These are phyloP conservation scores for Caenorhabditis japonica DNA, from an alignment of 2,888 invertebrate genomes.

Conservation along the genomic window DNA sequence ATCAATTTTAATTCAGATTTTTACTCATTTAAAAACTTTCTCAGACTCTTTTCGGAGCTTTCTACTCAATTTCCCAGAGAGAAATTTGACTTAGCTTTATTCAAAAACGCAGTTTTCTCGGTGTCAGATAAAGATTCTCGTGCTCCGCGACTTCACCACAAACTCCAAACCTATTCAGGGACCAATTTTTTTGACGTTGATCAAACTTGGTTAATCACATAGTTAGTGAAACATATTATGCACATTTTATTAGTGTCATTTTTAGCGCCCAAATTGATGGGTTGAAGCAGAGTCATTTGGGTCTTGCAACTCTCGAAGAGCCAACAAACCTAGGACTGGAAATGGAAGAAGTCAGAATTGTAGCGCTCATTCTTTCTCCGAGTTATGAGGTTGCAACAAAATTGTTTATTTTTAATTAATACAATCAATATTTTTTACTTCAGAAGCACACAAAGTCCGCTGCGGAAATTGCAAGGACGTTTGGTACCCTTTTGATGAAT, in stretches of 20 bases:
- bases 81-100: conserved; percentile 50
- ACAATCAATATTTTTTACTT: conserved; percentile 9
- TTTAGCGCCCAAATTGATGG: conserved; percentile 64
- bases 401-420: background rate
- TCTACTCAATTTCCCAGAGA: conserved; percentile 39
- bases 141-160: conserved; percentile 53
- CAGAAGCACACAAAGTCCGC: conserved; percentile 80
- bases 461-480: conserved; percentile 79
- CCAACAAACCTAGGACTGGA: conserved; percentile 69
- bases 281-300: conserved; percentile 58
- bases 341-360: conserved; percentile 63
- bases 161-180: conserved; percentile 54
- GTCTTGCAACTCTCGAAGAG: conserved; percentile 62
- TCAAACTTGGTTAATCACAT: conserved; percentile 64
- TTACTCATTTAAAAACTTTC: background rate
- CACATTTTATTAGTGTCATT: background rate
- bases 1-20: no score
- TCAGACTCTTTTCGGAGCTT: conserved; percentile 50
- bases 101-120: conserved; percentile 54
- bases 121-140: conserved; percentile 45
- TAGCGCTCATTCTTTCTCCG: conserved; percentile 65
- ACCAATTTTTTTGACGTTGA: conserved; percentile 58
- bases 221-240: conserved; percentile 38
- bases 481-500: conserved; percentile 79
- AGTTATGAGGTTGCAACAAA: conserved; percentile 31